phyloP scores from a whole-genome alignment of 1,140 invertebrate genomes.

The Drosophila lacertosa region DNA sequence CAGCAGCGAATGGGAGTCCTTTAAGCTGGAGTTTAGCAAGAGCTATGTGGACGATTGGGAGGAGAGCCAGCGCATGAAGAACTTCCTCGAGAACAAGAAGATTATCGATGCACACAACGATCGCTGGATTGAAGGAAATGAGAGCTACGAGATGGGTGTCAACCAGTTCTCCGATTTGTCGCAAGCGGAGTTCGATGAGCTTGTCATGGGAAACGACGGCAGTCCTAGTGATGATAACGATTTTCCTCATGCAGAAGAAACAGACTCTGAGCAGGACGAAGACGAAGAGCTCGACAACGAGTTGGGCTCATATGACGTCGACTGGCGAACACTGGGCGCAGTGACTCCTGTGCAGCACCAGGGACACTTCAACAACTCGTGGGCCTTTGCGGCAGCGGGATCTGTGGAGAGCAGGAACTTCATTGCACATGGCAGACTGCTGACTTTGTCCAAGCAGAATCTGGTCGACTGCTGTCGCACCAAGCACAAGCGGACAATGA shows the following conservation, averaged over 20 bases:
- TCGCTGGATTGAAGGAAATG: slow-evolving; percentile 6
- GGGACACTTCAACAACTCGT: slow-evolving; percentile 23
- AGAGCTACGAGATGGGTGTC: slow-evolving; percentile 16
- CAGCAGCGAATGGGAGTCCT: slow-evolving; percentile 1
- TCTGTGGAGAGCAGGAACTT: slow-evolving; percentile 12
- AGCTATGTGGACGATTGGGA: not conserved
- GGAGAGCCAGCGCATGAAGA: not conserved
- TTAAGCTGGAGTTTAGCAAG: slow-evolving; percentile 16
- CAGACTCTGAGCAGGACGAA: not conserved
- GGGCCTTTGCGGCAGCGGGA: slow-evolving; percentile 24
- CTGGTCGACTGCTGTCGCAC: slow-evolving; percentile 15
- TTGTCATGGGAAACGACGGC: not conserved
- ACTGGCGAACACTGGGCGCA: slow-evolving; percentile 5
- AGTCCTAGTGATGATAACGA: not conserved
- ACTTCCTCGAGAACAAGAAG: slow-evolving; percentile 6
- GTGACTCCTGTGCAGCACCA: slow-evolving; percentile 11
- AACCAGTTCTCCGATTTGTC: slow-evolving; percentile 15
- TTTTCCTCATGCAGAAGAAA: not conserved
- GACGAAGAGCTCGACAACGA: not conserved
- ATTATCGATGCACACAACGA: slow-evolving; percentile 14
- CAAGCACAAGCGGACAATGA: not conserved
- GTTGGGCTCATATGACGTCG: not conserved
- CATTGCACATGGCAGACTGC: not conserved
- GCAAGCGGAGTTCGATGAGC: not conserved
- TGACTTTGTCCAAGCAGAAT: slow-evolving; percentile 12